phyloP scores from a whole-genome alignment of 1,140 invertebrate species.

The Aphaenogaster rudis region DNA sequence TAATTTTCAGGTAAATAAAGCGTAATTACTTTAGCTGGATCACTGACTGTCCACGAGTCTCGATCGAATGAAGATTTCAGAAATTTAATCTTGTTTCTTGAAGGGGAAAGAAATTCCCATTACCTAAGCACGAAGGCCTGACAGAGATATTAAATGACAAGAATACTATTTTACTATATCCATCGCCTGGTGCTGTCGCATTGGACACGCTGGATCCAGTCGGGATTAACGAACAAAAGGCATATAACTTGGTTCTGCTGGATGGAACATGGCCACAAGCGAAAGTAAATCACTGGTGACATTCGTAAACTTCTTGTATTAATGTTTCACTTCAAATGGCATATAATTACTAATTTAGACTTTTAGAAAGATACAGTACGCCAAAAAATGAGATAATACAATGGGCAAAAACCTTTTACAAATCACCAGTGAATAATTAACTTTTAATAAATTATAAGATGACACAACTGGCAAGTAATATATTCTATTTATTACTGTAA shows the following conservation, averaged over 20 bases:
- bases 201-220: conserved; percentile 88
- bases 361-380: not conserved
- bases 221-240: conserved; percentile 79
- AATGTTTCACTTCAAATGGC: not conserved
- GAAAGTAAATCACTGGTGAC: conserved; percentile 85
- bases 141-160: conserved; percentile 89
- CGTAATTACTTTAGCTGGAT: not conserved
- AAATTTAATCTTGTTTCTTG: conserved; percentile 74
- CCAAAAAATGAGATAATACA: not conserved
- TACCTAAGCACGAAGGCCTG: conserved; percentile 90
- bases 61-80: not conserved
- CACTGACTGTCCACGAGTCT: not conserved
- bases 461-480: too few species aligned
- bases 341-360: conserved; percentile 21
- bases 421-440: too few species aligned
- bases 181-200: conserved; percentile 90
- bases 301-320: not conserved
- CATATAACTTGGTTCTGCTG: conserved; percentile 94
- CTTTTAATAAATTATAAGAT: too few species aligned
- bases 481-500: too few species aligned
- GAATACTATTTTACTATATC: conserved; percentile 94
- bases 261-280: conserved; percentile 98
- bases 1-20: conserved; percentile 84
- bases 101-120: conserved; percentile 95
- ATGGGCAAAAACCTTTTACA: not conserved